These are phyloP conservation scores for Loxodonta africana DNA, from an alignment of 2,113 vertebrate genomes.

Conservation along the genomic window DNA sequence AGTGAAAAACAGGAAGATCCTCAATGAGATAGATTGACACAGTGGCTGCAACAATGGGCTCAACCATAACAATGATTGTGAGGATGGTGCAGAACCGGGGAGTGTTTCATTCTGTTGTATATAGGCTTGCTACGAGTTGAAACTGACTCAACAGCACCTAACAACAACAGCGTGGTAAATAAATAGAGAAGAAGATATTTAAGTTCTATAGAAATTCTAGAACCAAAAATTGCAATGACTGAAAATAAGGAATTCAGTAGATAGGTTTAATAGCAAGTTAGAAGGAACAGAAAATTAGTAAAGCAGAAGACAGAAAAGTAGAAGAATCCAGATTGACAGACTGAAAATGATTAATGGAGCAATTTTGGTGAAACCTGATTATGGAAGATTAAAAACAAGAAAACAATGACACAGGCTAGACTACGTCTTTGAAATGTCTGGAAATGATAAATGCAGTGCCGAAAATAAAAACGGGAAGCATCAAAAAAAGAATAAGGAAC, in stretches of 20 bases:
- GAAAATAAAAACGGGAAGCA: background rate
- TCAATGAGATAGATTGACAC: no score
- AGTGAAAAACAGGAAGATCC: no score
- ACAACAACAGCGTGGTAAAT: background rate
- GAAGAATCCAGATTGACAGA: background rate
- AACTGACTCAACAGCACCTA: no score
- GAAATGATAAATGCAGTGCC: background rate
- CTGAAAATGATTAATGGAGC: background rate
- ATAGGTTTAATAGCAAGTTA: background rate
- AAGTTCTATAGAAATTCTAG: background rate
- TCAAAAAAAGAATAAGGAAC: background rate
- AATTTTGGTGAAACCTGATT: background rate
- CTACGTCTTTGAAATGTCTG: background rate
- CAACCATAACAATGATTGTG: no score
- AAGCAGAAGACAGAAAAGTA: background rate
- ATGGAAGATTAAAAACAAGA: background rate
- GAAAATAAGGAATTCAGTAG: conserved; percentile 27
- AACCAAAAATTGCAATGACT: background rate
- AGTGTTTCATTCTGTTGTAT: no score
- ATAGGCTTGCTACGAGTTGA: no score
- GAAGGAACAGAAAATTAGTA: background rate
- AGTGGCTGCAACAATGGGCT: no score
- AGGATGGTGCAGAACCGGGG: no score
- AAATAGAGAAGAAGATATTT: background rate
- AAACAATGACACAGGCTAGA: background rate